phyloP scores from a whole-genome alignment of 2,888 invertebrate genomes.

The Apodemia duryi region DNA sequence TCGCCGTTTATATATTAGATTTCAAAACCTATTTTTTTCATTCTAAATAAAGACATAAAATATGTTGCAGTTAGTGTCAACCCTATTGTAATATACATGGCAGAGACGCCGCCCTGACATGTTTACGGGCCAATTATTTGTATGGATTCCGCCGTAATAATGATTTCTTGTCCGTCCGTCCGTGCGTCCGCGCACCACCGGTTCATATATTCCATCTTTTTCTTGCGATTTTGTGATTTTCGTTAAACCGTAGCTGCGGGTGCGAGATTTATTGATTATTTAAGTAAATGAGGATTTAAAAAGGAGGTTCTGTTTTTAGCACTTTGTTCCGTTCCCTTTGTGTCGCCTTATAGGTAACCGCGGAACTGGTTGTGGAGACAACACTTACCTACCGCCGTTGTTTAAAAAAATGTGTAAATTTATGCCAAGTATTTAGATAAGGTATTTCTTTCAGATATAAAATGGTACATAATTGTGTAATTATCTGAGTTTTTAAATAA shows the following conservation, averaged over 20 bases:
- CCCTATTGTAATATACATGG: constrained; percentile 75
- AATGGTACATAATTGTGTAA: too few species aligned
- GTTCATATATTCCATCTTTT: constrained; percentile 59
- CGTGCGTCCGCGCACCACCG: constrained; percentile 36
- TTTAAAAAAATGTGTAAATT: constrained; percentile 1
- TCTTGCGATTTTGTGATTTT: constrained; percentile 55
- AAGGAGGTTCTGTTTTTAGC: constrained; percentile 28
- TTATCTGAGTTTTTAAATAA: too few species aligned
- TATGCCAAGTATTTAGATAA: background rate
- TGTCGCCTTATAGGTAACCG: background rate
- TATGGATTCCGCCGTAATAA: constrained; percentile 76
- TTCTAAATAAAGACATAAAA: background rate
- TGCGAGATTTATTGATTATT: constrained; percentile 53
- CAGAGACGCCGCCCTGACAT: constrained; percentile 77
- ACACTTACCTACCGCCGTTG: background rate
- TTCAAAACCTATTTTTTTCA: too few species aligned
- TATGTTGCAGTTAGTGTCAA: constrained; percentile 34
- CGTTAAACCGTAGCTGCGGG: constrained; percentile 48
- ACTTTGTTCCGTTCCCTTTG: constrained; percentile 13
- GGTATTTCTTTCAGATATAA: too few species aligned
- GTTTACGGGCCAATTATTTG: constrained; percentile 80
- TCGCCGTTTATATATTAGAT: too few species aligned
- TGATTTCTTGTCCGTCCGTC: constrained; percentile 70
- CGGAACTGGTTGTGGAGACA: background rate
- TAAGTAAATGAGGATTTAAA: constrained; percentile 36